Evolutionary conservation across 2,113 vertebrate genomes (phyloP).

Genomic region (Edolisoma coerulescens): DNA sequence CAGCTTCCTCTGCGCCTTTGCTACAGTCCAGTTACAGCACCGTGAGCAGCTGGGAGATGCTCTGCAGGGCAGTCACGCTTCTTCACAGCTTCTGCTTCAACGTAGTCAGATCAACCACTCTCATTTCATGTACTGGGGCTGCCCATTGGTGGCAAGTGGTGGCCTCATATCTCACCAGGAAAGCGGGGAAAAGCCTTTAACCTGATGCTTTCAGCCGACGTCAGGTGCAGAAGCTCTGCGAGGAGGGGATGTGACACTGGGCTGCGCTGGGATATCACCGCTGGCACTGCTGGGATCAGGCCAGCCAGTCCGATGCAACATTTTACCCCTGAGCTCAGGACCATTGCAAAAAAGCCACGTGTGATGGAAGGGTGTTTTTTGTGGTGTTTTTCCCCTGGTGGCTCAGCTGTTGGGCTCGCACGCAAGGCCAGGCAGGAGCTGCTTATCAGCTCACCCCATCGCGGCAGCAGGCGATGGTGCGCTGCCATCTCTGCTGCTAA

Average conservation of each 20-base stretch:
- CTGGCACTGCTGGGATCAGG: not conserved
- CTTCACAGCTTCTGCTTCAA: not conserved
- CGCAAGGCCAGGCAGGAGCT: not conserved
- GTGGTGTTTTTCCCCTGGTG: rapidly evolving
- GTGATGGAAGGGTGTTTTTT: not conserved
- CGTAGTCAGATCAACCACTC: not conserved
- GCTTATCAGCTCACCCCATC: not conserved
- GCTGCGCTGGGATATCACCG: not conserved
- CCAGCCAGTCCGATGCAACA: rapidly evolving
- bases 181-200: not conserved
- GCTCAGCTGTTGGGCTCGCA: not conserved
- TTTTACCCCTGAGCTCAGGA: not conserved
- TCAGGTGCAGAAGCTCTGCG: not conserved
- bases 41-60: not conserved
- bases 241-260: not conserved
- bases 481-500: not conserved
- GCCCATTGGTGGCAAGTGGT: not conserved
- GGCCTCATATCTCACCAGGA: not conserved
- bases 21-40: not conserved
- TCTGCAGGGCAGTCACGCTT: not conserved
- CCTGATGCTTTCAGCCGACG: rapidly evolving
- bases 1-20: not conserved
- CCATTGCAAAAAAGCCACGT: not conserved
- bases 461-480: not conserved
- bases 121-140: not conserved